These are phyloP conservation scores for Poecile montanus DNA, from an alignment of 2,797 vertebrate species.

Conservation along the genomic window DNA sequence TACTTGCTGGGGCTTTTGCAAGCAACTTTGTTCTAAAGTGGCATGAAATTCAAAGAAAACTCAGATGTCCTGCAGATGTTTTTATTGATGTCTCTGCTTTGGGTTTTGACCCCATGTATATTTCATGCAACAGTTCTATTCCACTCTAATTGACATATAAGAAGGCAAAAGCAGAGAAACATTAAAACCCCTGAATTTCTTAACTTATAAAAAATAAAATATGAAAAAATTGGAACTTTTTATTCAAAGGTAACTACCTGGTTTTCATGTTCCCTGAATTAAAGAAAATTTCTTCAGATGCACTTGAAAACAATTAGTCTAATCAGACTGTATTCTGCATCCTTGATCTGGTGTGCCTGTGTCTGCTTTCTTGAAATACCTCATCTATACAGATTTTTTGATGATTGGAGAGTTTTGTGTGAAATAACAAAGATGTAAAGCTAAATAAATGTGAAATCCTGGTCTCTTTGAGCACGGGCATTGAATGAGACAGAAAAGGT, in stretches of 20 bases:
- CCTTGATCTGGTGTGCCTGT: slow-evolving; percentile 42
- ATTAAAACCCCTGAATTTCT: neutral
- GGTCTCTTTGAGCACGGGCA: neutral
- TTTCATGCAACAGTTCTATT: neutral
- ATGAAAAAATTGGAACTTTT: neutral
- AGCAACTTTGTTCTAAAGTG: neutral
- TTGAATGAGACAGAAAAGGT: neutral
- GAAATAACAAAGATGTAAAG: slow-evolving; percentile 20
- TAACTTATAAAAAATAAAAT: neutral
- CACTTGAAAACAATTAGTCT: slow-evolving; percentile 42
- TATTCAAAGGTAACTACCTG: slow-evolving; percentile 15
- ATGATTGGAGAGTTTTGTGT: slow-evolving; percentile 25
- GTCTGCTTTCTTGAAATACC: slow-evolving; percentile 37
- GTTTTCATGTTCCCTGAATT: slow-evolving; percentile 38
- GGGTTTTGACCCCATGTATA: neutral
- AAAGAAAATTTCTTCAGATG: neutral
- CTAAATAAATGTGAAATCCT: slow-evolving; percentile 21
- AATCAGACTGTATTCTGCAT: slow-evolving; percentile 12
- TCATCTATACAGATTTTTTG: neutral
- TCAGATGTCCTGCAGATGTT: neutral
- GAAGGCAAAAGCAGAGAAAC: neutral
- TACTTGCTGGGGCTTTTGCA: neutral
- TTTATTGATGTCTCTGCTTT: slow-evolving; percentile 2
- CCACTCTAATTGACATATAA: neutral
- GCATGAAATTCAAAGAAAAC: slow-evolving; percentile 12